These are phyloP conservation scores for Poecile montanus DNA, from an alignment of 2,797 vertebrate genomes.

Conservation along the genomic window DNA sequence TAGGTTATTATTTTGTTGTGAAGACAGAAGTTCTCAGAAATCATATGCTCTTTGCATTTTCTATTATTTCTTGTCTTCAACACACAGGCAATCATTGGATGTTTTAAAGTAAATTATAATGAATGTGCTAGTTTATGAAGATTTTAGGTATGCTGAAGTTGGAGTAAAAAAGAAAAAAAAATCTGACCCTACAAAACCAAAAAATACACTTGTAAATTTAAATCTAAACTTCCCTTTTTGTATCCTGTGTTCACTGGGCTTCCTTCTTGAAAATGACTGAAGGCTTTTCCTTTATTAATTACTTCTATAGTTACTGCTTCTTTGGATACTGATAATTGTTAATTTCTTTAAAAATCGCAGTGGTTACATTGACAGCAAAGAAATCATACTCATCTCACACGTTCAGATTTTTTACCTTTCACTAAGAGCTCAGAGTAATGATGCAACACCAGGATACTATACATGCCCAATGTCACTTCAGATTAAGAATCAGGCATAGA, in stretches of 20 bases:
- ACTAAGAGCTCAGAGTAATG: not conserved
- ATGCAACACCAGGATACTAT: not conserved
- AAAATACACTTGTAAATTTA: not conserved
- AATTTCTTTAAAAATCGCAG: not conserved
- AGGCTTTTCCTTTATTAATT: not conserved
- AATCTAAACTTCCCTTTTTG: not conserved
- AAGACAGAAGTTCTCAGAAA: constrained; percentile 16
- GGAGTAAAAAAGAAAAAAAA: not conserved
- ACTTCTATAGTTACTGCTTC: not conserved
- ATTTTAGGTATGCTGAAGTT: not conserved
- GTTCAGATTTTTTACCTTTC: not conserved
- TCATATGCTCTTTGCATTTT: not conserved
- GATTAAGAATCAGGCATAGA: not conserved
- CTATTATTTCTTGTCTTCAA: constrained; percentile 23
- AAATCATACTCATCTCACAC: not conserved
- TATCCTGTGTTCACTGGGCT: not conserved
- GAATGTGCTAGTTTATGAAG: constrained; percentile 1
- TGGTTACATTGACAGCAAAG: not conserved
- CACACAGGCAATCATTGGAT: not conserved
- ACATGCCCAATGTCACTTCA: not conserved
- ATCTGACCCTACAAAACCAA: not conserved
- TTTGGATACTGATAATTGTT: not conserved
- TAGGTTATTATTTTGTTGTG: constrained; percentile 32
- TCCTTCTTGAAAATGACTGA: not conserved
- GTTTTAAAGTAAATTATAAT: constrained; percentile 26